Evolutionary conservation across 2,113 vertebrate species (phyloP), one percentile per base, ranked within the genome.

Genomic region (Pelvicachromis taeniatus): DNA sequence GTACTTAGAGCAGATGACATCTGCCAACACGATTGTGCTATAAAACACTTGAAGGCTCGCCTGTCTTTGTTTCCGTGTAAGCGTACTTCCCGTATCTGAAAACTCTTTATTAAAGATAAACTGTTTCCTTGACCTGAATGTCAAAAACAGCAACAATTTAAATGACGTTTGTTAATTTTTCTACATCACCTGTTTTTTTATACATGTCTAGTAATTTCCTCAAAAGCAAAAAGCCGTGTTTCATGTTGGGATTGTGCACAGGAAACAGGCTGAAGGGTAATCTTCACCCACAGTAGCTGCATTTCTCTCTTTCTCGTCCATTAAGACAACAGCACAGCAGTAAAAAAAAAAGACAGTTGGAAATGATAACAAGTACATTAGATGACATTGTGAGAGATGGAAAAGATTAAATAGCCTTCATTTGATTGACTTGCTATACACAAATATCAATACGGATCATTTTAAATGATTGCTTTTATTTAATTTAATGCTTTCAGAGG

Each of bases 1-100:
- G 40, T 40, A 40, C 38, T 42, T 42, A 12, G 2, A 63, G 13
- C 9, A 42, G 3, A 0, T 68, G 3, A 68, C 7, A 70, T 70
- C 65, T 45, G 16, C 6, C n/a, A 16, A 70, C 1, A 70, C 3
- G 0, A 26, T 70, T 1, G 65, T 1, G 29, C 3, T 48, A 70
- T 45, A 29, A 48, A 48, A 26, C 21, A 0, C 21, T 48, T 45
- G 11, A 0, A 48, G 21, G 68, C 9, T 14, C 48, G 68, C 8
- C 3, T 17, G 17, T 26, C 21, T 73, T 48, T 48, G 23, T 29
- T 48, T 50, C 12, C 16, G 14, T 48, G 23, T 3, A 29, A 19
- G 23, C 19, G 16, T 12, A 29, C 48, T 73, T 48, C 68, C 5
- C 13, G 7, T 1, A 2, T 68, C 1, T 45, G n/a, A 70, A 45